phyloP scores from a whole-genome alignment of 2,113 vertebrate species.

The Neoarius graeffei region DNA sequence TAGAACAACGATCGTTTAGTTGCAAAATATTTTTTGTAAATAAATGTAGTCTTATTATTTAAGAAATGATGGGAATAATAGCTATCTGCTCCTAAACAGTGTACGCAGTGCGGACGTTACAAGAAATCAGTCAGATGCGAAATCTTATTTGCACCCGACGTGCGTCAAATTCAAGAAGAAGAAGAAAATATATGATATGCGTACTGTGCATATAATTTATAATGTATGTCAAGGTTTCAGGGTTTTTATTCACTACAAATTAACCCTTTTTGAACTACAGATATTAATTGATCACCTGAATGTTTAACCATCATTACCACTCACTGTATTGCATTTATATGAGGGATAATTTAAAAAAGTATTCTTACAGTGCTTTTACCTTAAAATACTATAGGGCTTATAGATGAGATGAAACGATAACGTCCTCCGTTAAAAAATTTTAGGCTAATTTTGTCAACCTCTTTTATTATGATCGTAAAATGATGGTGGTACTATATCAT shows the following conservation, averaged over 20 bases:
- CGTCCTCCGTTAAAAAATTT: too few relatives aligned
- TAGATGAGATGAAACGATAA: too few relatives aligned
- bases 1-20: not conserved
- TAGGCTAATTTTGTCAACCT: too few relatives aligned
- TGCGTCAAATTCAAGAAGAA: not conserved
- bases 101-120: not conserved
- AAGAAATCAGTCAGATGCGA: not conserved
- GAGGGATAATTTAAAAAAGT: too few relatives aligned
- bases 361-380: too few relatives aligned
- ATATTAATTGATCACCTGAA: not conserved
- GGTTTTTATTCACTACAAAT: not conserved
- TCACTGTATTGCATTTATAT: not conserved
- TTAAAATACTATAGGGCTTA: too few relatives aligned
- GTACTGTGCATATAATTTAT: not conserved
- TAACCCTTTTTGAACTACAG: not conserved
- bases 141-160: not conserved
- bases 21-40: not conserved
- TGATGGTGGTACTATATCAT: not conserved
- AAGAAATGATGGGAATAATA: not conserved
- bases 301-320: not conserved
- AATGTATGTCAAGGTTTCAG: not conserved
- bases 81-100: not conserved
- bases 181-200: not conserved
- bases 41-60: not conserved
- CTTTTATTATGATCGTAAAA: too few relatives aligned